Conservation (phyloP, 1,140 invertebrate genomes). For the Anoplophora glabripennis region DNA sequence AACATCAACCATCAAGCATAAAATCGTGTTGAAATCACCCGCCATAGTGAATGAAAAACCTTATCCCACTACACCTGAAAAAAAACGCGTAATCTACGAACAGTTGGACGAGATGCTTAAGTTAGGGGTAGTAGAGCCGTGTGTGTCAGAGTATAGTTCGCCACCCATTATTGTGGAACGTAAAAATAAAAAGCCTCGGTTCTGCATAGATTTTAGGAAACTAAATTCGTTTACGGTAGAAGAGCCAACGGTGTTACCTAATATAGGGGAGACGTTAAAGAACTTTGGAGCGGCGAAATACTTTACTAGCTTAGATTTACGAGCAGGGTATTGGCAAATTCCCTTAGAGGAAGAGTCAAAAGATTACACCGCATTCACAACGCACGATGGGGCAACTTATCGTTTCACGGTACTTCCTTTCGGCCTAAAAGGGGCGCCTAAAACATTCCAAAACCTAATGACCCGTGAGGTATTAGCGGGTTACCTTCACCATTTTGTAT, state of each 20-base stretch:
- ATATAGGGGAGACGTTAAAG: slow-evolving; percentile 17
- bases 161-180: slow-evolving; percentile 43
- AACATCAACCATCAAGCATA: no score
- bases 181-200: slow-evolving; percentile 38
- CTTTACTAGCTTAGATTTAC: slow-evolving; percentile 32
- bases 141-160: slow-evolving; percentile 19
- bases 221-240: slow-evolving; percentile 47
- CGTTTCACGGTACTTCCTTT: slow-evolving; percentile 39
- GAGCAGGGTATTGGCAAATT: slow-evolving; percentile 39
- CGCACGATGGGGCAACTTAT: slow-evolving; percentile 30
- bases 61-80: neutral
- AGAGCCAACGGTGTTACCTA: slow-evolving; percentile 36
- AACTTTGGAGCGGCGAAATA: slow-evolving; percentile 16
- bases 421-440: slow-evolving; percentile 39
- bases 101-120: neutral
- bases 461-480: slow-evolving; percentile 28
- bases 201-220: slow-evolving; percentile 47
- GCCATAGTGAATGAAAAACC: no score
- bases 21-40: neutral
- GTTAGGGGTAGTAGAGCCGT: neutral
- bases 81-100: neutral
- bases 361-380: slow-evolving; percentile 37
- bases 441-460: slow-evolving; percentile 37
- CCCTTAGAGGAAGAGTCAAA: slow-evolving; percentile 20
- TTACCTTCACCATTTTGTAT: slow-evolving; percentile 30